phyloP scores from a whole-genome alignment of 1,140 invertebrate species.

The Papilio machaon region DNA sequence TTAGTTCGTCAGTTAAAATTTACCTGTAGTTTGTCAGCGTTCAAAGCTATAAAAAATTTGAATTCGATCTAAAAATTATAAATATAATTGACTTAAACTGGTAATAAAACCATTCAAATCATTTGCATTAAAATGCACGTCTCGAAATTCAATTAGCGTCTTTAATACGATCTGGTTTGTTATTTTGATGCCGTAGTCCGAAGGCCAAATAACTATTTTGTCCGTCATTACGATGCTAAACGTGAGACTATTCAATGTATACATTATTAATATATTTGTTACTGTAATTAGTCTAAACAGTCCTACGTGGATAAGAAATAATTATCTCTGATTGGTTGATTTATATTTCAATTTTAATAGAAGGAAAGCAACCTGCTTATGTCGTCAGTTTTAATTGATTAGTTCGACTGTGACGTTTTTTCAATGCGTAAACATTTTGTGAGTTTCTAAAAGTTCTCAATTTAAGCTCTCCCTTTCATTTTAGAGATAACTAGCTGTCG shows the following conservation, averaged over 20 bases:
- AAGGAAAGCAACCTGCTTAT: too few species aligned
- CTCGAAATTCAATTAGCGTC: conserved; percentile 32
- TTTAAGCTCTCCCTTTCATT: too few species aligned
- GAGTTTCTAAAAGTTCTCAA: too few species aligned
- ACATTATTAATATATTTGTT: conserved; percentile 11
- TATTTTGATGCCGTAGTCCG: neutral
- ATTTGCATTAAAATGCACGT: conserved; percentile 34
- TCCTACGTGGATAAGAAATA: neutral
- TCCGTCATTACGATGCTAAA: neutral
- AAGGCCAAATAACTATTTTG: conserved; percentile 13
- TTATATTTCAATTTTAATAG: too few species aligned
- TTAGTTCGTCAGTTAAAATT: conserved; percentile 8
- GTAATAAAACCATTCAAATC: conserved; percentile 31
- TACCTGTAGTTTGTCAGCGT: neutral
- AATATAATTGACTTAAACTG: neutral
- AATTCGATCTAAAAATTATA: conserved; percentile 32
- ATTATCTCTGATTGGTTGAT: neutral
- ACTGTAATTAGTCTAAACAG: neutral
- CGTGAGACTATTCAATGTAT: neutral
- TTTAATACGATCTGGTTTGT: neutral
- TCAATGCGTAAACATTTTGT: too few species aligned
- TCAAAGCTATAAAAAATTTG: neutral
- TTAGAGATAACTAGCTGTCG: too few species aligned
- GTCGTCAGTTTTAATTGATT: too few species aligned
- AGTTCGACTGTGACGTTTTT: too few species aligned